Base-by-base conservation (phyloP, 1,140 invertebrate species). In the Chironomus tepperi region DNA sequence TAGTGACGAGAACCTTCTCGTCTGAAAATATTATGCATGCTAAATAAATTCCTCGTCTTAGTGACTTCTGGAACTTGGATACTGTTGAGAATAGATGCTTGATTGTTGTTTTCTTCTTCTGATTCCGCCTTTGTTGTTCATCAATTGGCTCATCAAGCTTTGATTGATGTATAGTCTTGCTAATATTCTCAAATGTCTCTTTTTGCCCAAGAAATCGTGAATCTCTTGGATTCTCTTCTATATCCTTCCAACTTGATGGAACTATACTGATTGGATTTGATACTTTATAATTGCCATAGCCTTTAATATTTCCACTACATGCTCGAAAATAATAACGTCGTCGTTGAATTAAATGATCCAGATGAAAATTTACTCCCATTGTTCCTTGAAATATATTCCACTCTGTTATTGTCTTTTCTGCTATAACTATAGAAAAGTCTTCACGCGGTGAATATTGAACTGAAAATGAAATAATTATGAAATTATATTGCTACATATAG, bases 1-100 rank as follows among this genome's bases (percentile, higher is more conserved):
- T 95, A 3, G 96, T 98, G 9, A 98, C 93, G 74, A 98, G 84
- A 42, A 99, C 90, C 81, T 94, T 95, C 81, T 98, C 95, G 79
- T 98, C 96, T 81, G 94, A 91, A 83, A 96, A 97, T 0, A 98
- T 84, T 19, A 98, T 86, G 80, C 94, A 95, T 10, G 65, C 65
- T 42, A 99, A 85, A 81, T 95, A 98, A 0, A 97, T 91, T 15
- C 97, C 97, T 74, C 96, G 90, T 81, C 93, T 89, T 47, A 98
- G 84, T 79, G 91, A 91, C 82, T 97, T 98, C 81, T 97, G 94
- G 80, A 98, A 98, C 83, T 98, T 98, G 77, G 94, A 94, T 9
- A 94, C 91, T 3, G 94, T 92, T 0, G 94, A 93, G 81, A 98
- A 98, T 1, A 98, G 86, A 79, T 97, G 95, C 78, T 96, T 93